phyloP scores from a whole-genome alignment of 2,888 invertebrate genomes.

The Periphyllus acericola region DNA sequence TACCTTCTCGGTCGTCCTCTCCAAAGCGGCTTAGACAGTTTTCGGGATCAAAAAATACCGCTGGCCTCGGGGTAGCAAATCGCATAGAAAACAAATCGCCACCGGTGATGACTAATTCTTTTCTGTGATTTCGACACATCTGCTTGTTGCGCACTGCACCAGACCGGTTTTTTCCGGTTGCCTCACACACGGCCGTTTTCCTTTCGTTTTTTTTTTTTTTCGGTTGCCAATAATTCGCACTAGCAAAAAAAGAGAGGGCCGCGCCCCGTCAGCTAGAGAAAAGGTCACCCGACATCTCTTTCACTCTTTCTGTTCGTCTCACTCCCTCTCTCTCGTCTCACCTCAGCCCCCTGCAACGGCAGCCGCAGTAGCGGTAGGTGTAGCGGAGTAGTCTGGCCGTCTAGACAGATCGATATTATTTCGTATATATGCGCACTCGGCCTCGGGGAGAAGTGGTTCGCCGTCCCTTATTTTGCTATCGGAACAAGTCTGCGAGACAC shows the following conservation, averaged over 20 bases:
- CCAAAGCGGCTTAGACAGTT: not conserved
- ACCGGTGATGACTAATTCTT: conserved; percentile 45
- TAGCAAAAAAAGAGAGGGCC: conserved; percentile 27
- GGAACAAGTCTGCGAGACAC: not conserved
- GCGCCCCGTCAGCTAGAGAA: conserved; percentile 30
- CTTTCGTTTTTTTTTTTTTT: conserved; percentile 25
- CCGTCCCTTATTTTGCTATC: not conserved
- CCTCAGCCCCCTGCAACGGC: conserved; percentile 3
- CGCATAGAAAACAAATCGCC: conserved; percentile 24
- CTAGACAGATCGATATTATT: conserved; percentile 60
- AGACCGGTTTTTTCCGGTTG: conserved; percentile 55
- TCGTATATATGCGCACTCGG: not conserved
- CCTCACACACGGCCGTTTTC: conserved; percentile 12
- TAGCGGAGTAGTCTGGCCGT: conserved; percentile 33
- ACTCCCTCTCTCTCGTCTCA: not conserved
- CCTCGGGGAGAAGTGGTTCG: conserved; percentile 28
- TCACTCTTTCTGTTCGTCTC: not conserved
- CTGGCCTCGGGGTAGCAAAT: conserved; percentile 3
- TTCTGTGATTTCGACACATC: conserved; percentile 55
- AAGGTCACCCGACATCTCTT: conserved; percentile 41
- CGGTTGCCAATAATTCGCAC: conserved; percentile 30
- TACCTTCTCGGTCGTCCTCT: not conserved
- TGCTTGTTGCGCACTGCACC: conserved; percentile 19
- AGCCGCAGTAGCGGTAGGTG: not conserved
- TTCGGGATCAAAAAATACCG: not conserved